Evolutionary conservation across 2,113 vertebrate species (phyloP).

Genomic region (Cephalopholis sonnerati): DNA sequence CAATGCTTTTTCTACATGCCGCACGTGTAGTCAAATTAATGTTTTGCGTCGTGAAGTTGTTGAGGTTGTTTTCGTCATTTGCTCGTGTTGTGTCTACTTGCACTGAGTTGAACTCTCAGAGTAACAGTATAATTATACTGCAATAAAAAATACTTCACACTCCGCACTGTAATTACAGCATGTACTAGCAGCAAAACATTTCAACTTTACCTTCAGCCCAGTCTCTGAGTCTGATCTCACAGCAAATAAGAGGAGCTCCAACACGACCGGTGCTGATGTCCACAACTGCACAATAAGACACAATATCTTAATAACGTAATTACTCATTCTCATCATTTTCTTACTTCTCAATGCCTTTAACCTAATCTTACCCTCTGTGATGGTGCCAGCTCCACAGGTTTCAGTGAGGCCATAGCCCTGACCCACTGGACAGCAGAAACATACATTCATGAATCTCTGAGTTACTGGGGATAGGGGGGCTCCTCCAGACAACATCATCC

Average conservation of each 20-base stretch:
- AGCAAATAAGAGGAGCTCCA: slow-evolving; percentile 95
- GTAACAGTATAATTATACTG: background rate
- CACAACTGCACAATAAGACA: slow-evolving; percentile 63
- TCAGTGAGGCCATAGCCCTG: slow-evolving; percentile 98
- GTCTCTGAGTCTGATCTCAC: slow-evolving; percentile 93
- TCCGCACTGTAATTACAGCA: background rate
- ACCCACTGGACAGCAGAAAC: slow-evolving; percentile 96
- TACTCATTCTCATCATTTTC: background rate
- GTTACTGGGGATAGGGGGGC: slow-evolving; percentile 94
- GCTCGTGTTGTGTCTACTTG: too few species aligned
- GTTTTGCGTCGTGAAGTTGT: too few species aligned
- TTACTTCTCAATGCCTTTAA: accelerated
- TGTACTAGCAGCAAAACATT: background rate
- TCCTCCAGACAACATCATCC: slow-evolving; percentile 96
- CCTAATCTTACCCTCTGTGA: slow-evolving; percentile 90
- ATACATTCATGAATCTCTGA: slow-evolving; percentile 97
- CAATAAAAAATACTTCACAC: background rate
- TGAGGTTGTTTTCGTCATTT: too few species aligned
- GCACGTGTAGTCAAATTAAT: too few species aligned
- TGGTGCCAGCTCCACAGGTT: slow-evolving; percentile 95
- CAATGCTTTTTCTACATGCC: too few species aligned
- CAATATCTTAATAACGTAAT: background rate
- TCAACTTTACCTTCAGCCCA: slow-evolving; percentile 93
- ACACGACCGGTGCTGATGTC: slow-evolving; percentile 93
- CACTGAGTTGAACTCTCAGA: too few species aligned